These are phyloP conservation scores for Nasalis larvatus DNA, from an alignment of 2,113 vertebrate species.

Conservation along the genomic window DNA sequence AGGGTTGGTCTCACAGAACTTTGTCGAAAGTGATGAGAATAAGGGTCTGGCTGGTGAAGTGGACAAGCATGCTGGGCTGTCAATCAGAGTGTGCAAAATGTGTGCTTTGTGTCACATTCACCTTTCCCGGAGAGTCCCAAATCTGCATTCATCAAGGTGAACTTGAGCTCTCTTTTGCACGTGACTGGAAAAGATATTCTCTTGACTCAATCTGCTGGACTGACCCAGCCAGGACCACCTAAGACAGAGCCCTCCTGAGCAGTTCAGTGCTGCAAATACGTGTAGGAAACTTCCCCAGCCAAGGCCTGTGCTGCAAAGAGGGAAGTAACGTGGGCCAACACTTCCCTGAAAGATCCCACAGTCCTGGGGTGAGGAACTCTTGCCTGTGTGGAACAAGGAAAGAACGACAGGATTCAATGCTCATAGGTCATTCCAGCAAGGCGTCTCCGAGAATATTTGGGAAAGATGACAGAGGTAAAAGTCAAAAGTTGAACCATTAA, in stretches of 20 bases:
- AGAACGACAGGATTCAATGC: not conserved
- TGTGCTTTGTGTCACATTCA: not conserved
- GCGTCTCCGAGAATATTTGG: not conserved
- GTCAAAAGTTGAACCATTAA: not conserved
- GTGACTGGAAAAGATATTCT: not conserved
- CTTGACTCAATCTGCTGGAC: not conserved
- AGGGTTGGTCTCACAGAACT: not conserved
- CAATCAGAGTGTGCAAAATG: not conserved
- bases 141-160: not conserved
- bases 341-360: too few relatives aligned
- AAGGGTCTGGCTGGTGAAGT: not conserved
- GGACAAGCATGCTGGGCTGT: not conserved
- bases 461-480: not conserved
- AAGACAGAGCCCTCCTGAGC: not conserved
- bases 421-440: not conserved
- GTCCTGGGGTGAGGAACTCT: not conserved
- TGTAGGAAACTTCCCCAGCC: not conserved
- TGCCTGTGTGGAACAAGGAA: accelerated
- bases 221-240: not conserved
- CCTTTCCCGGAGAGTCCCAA: not conserved
- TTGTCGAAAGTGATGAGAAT: not conserved
- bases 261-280: not conserved
- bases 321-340: not conserved
- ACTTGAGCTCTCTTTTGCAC: not conserved
- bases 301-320: not conserved